Conservation (phyloP, 2,113 vertebrate species). For the Hiodon tergisus region DNA sequence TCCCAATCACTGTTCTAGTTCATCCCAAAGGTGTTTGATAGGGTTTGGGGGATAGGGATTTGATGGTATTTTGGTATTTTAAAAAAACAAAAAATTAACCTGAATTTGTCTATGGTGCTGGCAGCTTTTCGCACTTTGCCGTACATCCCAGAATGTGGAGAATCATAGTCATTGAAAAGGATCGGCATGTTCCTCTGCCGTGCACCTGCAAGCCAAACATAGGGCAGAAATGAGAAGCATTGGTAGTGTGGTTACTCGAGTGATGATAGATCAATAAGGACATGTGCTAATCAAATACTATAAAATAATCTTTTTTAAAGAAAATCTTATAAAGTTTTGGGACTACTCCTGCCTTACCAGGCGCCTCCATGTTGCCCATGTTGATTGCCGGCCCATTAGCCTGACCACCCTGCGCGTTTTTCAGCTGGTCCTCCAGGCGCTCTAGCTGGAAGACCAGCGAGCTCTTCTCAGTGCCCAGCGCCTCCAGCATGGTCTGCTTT, state of each 20-base stretch:
- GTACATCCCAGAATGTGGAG: constrained; percentile 72
- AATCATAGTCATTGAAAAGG: constrained; percentile 79
- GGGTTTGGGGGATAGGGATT: background rate
- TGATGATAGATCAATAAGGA: too few relatives aligned
- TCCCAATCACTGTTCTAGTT: too few relatives aligned
- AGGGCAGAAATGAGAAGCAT: background rate
- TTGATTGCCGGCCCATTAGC: constrained; percentile 73
- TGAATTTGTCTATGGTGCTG: constrained; percentile 89
- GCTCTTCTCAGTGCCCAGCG: constrained; percentile 90
- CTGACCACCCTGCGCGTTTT: constrained; percentile 63
- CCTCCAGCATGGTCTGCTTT: constrained; percentile 98
- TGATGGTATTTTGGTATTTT: background rate
- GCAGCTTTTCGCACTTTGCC: constrained; percentile 89
- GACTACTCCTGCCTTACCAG: constrained; percentile 48
- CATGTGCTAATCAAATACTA: too few relatives aligned
- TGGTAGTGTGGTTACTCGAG: too few relatives aligned
- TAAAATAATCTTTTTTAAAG: too few relatives aligned
- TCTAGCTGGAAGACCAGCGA: constrained; percentile 92
- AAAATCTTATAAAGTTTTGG: too few relatives aligned
- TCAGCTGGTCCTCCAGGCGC: constrained; percentile 84
- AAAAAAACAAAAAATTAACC: constrained; percentile 58
- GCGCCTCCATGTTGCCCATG: constrained; percentile 73
- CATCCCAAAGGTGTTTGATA: too few relatives aligned
- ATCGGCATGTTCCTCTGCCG: constrained; percentile 84
- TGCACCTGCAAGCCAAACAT: constrained; percentile 59